A percentile compares a stretch with the other conserved stretches of the same genome.
These are phyloP conservation scores for Morpho deidamia DNA, from an alignment of 2,888 invertebrate species.

Conservation along the genomic window DNA sequence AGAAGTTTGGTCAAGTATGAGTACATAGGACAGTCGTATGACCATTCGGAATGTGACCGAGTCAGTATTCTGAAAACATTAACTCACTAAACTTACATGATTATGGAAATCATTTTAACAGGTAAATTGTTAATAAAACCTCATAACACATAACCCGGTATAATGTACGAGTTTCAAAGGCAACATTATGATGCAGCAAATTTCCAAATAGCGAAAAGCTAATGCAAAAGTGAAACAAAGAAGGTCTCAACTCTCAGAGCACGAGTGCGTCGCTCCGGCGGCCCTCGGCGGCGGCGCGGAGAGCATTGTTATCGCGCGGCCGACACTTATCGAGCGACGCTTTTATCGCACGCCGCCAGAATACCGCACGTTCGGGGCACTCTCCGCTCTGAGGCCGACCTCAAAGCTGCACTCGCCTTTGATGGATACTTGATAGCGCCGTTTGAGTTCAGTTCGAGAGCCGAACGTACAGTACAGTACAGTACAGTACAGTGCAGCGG, in stretches of 20 bases:
- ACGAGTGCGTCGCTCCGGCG: not conserved
- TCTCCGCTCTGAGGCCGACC: not conserved
- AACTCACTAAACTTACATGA: no score
- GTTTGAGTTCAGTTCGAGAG: not conserved
- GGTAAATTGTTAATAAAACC: no score
- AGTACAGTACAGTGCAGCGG: no score
- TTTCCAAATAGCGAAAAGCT: constrained; percentile 13
- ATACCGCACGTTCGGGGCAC: not conserved
- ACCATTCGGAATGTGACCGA: no score
- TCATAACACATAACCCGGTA: not conserved
- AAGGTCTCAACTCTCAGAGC: not conserved
- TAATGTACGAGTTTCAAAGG: not conserved
- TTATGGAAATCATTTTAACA: no score
- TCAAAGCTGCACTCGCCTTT: not conserved
- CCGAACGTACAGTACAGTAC: no score
- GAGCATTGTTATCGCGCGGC: constrained; percentile 17
- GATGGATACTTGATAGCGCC: not conserved
- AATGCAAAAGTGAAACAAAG: constrained; percentile 19
- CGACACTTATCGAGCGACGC: constrained; percentile 20
- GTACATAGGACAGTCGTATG: no score
- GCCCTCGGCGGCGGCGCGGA: constrained; percentile 12
- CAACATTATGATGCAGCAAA: constrained; percentile 3
- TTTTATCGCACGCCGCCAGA: constrained; percentile 18
- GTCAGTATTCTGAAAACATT: no score
- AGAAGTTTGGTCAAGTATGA: no score